Evolutionary conservation across 1,140 invertebrate species (phyloP).

Genomic region (Paracyclopina nana): DNA sequence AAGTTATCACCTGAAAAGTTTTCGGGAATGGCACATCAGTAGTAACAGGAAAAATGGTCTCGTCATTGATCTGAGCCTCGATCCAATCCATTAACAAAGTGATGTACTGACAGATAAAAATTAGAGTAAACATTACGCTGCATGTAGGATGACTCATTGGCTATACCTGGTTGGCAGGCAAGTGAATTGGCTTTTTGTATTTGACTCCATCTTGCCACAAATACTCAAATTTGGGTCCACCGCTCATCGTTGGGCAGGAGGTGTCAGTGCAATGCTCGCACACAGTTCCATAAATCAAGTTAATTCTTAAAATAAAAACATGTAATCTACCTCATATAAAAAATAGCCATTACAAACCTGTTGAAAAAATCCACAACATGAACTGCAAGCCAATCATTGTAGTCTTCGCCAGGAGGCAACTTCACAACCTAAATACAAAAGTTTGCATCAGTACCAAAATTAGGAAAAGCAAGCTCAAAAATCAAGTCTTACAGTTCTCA

Average conservation of each 20-base stretch:
- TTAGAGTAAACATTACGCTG: no score
- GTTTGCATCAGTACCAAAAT: background rate
- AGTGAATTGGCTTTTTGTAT: constrained; percentile 57
- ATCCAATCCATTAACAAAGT: constrained; percentile 82
- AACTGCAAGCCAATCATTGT: constrained; percentile 86
- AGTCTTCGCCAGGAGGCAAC: constrained; percentile 61
- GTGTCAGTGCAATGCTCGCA: constrained; percentile 65
- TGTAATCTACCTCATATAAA: no score
- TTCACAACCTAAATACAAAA: constrained; percentile 41
- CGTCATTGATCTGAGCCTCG: constrained; percentile 78
- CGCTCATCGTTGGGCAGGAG: constrained; percentile 77
- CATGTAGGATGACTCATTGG: no score
- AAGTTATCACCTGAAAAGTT: constrained; percentile 53
- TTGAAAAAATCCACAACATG: constrained; percentile 95
- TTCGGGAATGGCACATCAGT: constrained; percentile 75
- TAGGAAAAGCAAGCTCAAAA: background rate
- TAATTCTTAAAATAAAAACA: no score
- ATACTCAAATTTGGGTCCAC: constrained; percentile 72
- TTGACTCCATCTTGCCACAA: constrained; percentile 63
- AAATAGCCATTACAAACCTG: no score
- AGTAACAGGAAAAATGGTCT: constrained; percentile 57
- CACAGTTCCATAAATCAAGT: constrained; percentile 68
- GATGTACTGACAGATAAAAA: no score
- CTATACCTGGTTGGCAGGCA: constrained; percentile 51
- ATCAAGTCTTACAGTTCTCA: constrained; percentile 32